phyloP scores from a whole-genome alignment of 1,140 invertebrate genomes.

The Pseudomyrmex pallidus region DNA sequence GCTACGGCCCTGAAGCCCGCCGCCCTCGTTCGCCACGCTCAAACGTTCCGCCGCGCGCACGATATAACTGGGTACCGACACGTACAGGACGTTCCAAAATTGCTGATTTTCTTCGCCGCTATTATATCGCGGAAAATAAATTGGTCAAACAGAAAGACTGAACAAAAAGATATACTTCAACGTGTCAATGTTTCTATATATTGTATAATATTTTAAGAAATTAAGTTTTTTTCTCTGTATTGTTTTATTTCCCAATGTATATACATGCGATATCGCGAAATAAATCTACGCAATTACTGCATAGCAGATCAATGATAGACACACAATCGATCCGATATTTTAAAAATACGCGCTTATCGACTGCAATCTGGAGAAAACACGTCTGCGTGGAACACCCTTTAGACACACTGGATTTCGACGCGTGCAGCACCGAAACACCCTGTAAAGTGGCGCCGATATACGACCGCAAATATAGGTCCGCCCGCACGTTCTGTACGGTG shows the following conservation, averaged over 20 bases:
- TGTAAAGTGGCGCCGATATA: constrained; percentile 53
- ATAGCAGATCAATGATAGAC: too few relatives aligned
- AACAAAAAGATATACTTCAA: too few relatives aligned
- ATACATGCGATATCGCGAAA: too few relatives aligned
- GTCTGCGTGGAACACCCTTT: neutral
- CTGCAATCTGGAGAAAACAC: neutral
- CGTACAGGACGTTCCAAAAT: constrained; percentile 47
- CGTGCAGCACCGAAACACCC: constrained; percentile 13
- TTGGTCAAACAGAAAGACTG: too few relatives aligned
- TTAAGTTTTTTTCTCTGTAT: neutral
- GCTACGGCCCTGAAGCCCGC: constrained; percentile 53
- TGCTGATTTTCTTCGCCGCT: neutral
- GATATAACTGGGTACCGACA: constrained; percentile 54
- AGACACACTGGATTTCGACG: neutral
- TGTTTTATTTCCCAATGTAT: neutral
- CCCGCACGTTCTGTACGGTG: constrained; percentile 25
- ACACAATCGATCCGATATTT: too few relatives aligned
- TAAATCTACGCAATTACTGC: too few relatives aligned
- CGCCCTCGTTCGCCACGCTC: constrained; percentile 59
- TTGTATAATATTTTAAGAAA: neutral
- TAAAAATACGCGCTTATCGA: too few relatives aligned
- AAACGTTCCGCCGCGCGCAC: constrained; percentile 62
- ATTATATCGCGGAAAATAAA: neutral
- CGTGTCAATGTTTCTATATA: neutral
- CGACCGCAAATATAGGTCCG: constrained; percentile 56